Base-by-base conservation (phyloP, 2,797 vertebrate genomes). In the Thalassophryne amazonica region DNA sequence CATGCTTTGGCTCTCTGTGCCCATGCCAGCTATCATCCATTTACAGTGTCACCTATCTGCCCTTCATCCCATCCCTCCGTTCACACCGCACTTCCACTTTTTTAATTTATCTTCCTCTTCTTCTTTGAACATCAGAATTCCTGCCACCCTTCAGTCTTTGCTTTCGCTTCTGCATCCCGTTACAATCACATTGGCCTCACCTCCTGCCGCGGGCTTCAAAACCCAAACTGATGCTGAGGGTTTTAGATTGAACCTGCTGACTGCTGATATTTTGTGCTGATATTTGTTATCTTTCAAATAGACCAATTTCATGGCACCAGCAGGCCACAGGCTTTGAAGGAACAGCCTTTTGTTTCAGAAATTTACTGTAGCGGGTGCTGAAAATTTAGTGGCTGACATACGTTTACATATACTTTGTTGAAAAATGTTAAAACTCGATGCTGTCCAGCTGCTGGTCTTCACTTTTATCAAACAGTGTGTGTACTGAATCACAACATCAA, bases 21-120 rank as follows among this genome's bases (percentile, higher is more conserved):
- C 59, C 64, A 42, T 67, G 69, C 68, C 68, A 77, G 80, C 78
- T 78, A 77, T 83, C 83, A 80, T 78, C 74, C 58, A 57, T 81
- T 73, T 73, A 82, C 76, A 68, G 61, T 14, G 13, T 53, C 73
- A 70, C 76, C 56, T 70, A 50, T 62, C 73, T 74, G 52, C 58
- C 61, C 70, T 78, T 73, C 76, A 61, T 73, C 47, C 59, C 25
- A 46, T 69, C 63, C 65, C 58, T 65, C 70, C 61, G 60, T 73
- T 74, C 61, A 58, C 38, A 55, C 55, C 80, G 63, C 63, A 67
- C 64, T 70, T 68, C 43, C 70, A 66, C 60, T 71, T 73, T 73
- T 13, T 77, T 75, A 70, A 76, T 77, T 76, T 51, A 45, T 65
- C 70, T 41, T 49, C 45, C 12, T 7, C 24, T n/a, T 7, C 45